Base-by-base conservation (phyloP, 2,113 vertebrate species). In the Aythya baeri region DNA sequence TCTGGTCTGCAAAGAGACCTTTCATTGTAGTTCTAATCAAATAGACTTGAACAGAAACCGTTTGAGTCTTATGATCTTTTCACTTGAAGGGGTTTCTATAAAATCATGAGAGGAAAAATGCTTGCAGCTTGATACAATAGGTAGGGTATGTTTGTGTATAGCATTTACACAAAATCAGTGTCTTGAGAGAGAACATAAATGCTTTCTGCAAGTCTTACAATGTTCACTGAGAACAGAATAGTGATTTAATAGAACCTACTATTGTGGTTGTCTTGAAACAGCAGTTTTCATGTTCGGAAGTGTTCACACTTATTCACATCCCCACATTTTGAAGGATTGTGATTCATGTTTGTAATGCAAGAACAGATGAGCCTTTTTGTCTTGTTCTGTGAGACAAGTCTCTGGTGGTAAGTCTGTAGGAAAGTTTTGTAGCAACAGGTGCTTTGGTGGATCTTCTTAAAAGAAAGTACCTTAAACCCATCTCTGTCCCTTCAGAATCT, bases 101-200 rank as follows among this genome's bases (percentile, higher is more conserved):
- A 93, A 85, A 86, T 73, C 75, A 52, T 5, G 26, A 77, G 55
- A 58, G n/a, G 83, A 87, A 96, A 90, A 95, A 50, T 76, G 80
- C 70, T 84, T 72, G 43, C 66, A 58, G 88, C 85, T 88, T 34
- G 34, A 34, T 34, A 34, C 34, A 34, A 34, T 34, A 34, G 34
- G 34, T 34, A 34, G 34, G 34, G 18, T 55, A 10, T 43, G 32
- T 82, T 63, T 63, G 25, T 95, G 57, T 14, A 2, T 72, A 55
- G 71, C 61, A 76, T 93, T 80, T 92, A 72, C 57, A 49, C 89
- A 66, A 54, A 88, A 31, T 65, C n/a, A 3, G 29, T 18, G 38
- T 43, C 11, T 6, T 41, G 38, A n/a, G 59, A 73, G 71, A 58
- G n/a, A 41, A 58, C 59, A 82, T 34, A 91, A 70, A 22, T 77